Evolutionary conservation across 2,888 invertebrate genomes (phyloP), one percentile per base, ranked within the genome.

Genomic region (Drosophila kambysellisi): DNA sequence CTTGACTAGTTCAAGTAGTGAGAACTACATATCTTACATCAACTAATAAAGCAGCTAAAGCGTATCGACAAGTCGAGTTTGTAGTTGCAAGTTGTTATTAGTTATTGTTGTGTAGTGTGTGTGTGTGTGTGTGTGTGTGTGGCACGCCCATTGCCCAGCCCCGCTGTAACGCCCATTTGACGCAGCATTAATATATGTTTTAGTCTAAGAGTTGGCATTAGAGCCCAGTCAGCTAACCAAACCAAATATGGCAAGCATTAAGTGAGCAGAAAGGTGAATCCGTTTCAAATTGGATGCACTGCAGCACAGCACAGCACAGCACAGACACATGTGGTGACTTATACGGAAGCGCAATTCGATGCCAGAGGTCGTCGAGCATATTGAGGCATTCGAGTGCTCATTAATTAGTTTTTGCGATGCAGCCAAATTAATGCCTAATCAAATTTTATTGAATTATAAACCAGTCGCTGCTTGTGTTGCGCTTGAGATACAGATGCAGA

Each of bases 401-500:
- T 90, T 87, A 87, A 90, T 90, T 87, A 88, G 84, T 65, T 56
- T 56, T 39, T 61, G 87, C 71, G 77, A 90, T 73, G 75, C 33
- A 30, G 80, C 82, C 80, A 90, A 87, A 87, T 87, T 89, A 87
- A 87, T 90, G 87, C 84, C 84, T 78, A 90, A 83, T 87, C 84
- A 90, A 87, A 86, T 90, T 90, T 90, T 90, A 87, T 87, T 90
- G 87, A 89, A 83, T 87, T 89, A 87, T 86, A 86, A 89, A 85
- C 89, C 90, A 89, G 76, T 87, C 89, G 86, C 78, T 50, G 50
- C 12, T 30, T 9, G 20, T n/a, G 37, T 17, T 20, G 56, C 8
- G 37, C 35, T 29, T 56, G 51, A 33, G 12, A 30, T 60, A 54
- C 15, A 41, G 29, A 30, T 72, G 65, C n/a, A 15, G 39, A 25